Evolutionary conservation across 92 coral and sea anemone species (phyloP), one percentile per base, ranked within the genome.

Genomic region (Phenganax marumi): DNA sequence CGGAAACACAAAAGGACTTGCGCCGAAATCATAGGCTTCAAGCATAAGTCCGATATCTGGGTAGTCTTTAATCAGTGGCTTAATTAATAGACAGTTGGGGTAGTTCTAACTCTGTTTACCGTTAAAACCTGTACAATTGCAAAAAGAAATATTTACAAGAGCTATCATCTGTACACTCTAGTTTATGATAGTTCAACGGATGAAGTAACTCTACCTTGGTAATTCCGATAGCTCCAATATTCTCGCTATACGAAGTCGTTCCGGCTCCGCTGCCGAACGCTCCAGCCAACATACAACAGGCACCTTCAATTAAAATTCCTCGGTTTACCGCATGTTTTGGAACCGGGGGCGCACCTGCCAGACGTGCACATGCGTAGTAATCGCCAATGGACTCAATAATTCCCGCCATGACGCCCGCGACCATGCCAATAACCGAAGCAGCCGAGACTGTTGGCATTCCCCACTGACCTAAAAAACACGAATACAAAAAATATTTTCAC

Each of bases 181-280:
- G 51, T 11, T 18, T 33, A 22, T 63, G 14, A 81, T 19, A 60
- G 46, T 21, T 3, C 16, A 70, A 6, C 52, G 25, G 57, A 50
- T 68, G 18, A 13, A 71, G 9, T 12, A 5, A 5, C 8, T 58
- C 10, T 79, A 88, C 97, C 93, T 92, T 92, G 0, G 97, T 92
- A 68, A 92, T 92, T 6, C 93, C 97, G 71, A 92, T 90, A 8
- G 97, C 97, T 47, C 93, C 97, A 70, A 92, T 81, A 66, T 90
- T 92, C 84, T 90, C 91, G 70, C 97, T 92, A 55, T 86, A 92
- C 16, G 97, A 92, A 0, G 93, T 92, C 8, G 93, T 92, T 17
- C 97, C 97, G 74, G 89, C 85, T 33, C 97, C 97, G 85, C 91
- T 90, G 14, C 97, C 97, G 88, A 91, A 90, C 51, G 92, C 91